Percentiles rank a stretch among this genome's conserved stretches.
Conservation (phyloP, 2,113 vertebrate species). For the Lates calcarifer region DNA sequence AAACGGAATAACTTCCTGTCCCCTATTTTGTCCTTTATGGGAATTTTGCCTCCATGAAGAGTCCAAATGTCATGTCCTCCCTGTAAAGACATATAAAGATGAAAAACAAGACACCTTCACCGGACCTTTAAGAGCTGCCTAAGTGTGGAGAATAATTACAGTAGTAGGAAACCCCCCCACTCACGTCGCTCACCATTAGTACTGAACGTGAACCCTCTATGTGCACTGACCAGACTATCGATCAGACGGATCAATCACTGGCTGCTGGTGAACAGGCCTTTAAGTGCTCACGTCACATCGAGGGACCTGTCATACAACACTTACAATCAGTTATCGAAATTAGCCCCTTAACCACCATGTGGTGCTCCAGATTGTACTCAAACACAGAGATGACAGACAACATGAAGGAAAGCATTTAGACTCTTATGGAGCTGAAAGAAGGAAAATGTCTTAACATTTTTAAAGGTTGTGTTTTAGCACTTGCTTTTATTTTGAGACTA, state of each 20-base stretch:
- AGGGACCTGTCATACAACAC: conserved; percentile 83
- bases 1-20: conserved; percentile 12
- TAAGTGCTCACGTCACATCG: conserved; percentile 79
- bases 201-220: conserved; percentile 51
- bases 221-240: conserved; percentile 67
- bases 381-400: conserved; percentile 64
- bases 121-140: background rate
- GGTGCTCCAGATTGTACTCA: conserved; percentile 51
- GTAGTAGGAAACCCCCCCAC: background rate
- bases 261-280: conserved; percentile 61
- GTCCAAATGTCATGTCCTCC: conserved; percentile 6
- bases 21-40: conserved; percentile 2
- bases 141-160: conserved; percentile 31
- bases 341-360: conserved; percentile 77
- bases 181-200: conserved; percentile 55
- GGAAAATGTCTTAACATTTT: background rate
- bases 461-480: background rate
- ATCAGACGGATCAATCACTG: conserved; percentile 80
- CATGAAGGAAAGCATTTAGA: conserved; percentile 49
- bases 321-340: conserved; percentile 88
- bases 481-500: background rate
- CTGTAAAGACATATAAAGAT: background rate
- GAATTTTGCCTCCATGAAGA: conserved; percentile 8
- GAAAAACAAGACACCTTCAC: conserved; percentile 2
- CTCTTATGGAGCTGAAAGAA: conserved; percentile 45